Evolutionary conservation across 2,797 vertebrate species (phyloP).

Genomic region (Chelonia mydas): DNA sequence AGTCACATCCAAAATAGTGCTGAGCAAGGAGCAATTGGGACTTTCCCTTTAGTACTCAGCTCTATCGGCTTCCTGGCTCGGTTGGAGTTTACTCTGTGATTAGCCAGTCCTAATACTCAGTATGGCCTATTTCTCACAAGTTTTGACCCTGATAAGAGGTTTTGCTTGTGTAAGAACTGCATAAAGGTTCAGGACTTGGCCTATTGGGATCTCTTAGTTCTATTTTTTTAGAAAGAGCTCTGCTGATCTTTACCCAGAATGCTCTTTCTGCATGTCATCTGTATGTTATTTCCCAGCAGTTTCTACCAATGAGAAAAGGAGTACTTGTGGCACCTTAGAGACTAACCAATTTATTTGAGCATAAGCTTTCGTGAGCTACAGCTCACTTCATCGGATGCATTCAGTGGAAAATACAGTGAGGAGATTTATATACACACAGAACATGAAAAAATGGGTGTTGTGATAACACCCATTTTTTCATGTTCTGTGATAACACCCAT

Average conservation of each 20-base stretch:
- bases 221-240: accelerated
- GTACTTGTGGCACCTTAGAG: too few species aligned
- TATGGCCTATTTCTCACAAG: neutral
- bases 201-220: neutral
- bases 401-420: too few species aligned
- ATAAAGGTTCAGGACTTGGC: neutral
- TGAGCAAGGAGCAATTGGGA: neutral
- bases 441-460: too few species aligned
- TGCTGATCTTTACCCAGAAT: accelerated
- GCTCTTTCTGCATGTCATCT: accelerated
- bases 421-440: too few species aligned
- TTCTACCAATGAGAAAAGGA: neutral
- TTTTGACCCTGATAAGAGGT: neutral
- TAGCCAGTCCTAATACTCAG: neutral
- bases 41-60: neutral
- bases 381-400: too few species aligned
- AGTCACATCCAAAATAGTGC: neutral
- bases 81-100: neutral
- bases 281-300: accelerated
- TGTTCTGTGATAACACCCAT: too few species aligned
- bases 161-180: neutral
- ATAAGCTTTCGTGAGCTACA: too few species aligned
- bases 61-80: neutral
- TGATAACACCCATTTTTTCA: too few species aligned
- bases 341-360: too few species aligned